These are phyloP conservation scores for Spondyliosoma cantharus DNA, from an alignment of 2,797 vertebrate genomes.

Conservation along the genomic window DNA sequence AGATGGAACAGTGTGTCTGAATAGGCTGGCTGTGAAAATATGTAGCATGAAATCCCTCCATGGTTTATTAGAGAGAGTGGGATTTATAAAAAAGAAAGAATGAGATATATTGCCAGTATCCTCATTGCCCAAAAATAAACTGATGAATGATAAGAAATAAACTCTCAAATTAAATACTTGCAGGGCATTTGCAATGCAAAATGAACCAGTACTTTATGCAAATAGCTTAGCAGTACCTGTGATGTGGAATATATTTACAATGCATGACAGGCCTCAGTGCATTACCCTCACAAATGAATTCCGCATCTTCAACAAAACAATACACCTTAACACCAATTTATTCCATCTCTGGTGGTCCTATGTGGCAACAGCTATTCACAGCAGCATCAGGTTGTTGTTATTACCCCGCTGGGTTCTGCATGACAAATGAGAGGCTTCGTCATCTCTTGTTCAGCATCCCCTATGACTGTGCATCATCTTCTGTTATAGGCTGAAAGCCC, in stretches of 20 bases:
- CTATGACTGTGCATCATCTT: slow-evolving; percentile 75
- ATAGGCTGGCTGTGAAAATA: slow-evolving; percentile 6
- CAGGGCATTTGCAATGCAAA: slow-evolving; percentile 65
- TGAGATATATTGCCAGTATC: background rate
- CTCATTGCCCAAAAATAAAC: background rate
- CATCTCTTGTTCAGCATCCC: slow-evolving; percentile 64
- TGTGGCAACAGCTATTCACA: slow-evolving; percentile 51
- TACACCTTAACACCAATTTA: slow-evolving; percentile 17
- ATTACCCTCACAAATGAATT: slow-evolving; percentile 13
- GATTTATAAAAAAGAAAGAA: background rate
- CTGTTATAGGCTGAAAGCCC: slow-evolving; percentile 73
- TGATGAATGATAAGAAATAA: slow-evolving; percentile 11
- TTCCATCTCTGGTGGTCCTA: slow-evolving; percentile 13
- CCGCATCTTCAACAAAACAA: slow-evolving; percentile 42
- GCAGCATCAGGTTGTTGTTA: slow-evolving; percentile 68
- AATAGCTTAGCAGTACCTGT: slow-evolving; percentile 29
- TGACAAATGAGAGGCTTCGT: slow-evolving; percentile 69
- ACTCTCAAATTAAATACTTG: background rate
- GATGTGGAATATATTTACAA: slow-evolving; percentile 37
- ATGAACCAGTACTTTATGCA: slow-evolving; percentile 42
- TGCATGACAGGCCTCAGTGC: background rate
- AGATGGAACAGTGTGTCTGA: background rate
- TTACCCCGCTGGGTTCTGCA: slow-evolving; percentile 47
- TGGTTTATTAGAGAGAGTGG: slow-evolving; percentile 12
- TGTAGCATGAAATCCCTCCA: background rate